Evolutionary conservation across 2,113 vertebrate species (phyloP), one percentile per base, ranked within the genome.

Genomic region (Mesocricetus auratus): DNA sequence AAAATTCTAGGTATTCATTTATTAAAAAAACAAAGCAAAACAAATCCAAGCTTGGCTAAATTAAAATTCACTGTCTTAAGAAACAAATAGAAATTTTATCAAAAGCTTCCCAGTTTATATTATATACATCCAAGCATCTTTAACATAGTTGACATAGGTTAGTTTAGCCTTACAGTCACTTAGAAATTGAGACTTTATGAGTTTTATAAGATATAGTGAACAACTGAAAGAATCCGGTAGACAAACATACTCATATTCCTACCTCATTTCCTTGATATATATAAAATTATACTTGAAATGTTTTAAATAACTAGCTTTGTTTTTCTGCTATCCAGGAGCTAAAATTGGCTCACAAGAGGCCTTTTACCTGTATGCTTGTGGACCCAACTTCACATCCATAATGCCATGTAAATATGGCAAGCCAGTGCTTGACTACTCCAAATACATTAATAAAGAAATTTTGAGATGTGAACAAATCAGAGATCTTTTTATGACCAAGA

Each of bases 381-480:
- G 99, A 16, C 99, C 99, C 15, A 99, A 99, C 97, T 99, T 99
- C 62, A 99, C 99, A 3, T 99, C 99, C 9, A 96, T 99, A 95
- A 99, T 99, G 99, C 99, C 99, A 22, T 99, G 99, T 98, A 99
- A 99, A 98, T 99, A 99, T 60, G 99, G 99, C 90, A 99, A 99
- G 97, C 98, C 98, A 33, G 68, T 86, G 4, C 97, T 95, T 82
- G 98, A 99, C 93, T 99, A 99, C 82, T 99, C 99, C 58, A 99
- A 99, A 96, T 99, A 99, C n/a, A 98, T 99, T 95, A 99, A 97
- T 87, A 99, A 99, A 97, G 99, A 99, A 74, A 99, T 99, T 92
- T 98, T 99, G n/a, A 99, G 98, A 31, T 99, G 99, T 98, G 99
- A 99, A 81, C 97, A 99, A 86, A 98, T 99, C 10, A 99, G 98